These are phyloP conservation scores for Nomada hirtipes DNA, from an alignment of 2,888 invertebrate genomes.

Conservation along the genomic window DNA sequence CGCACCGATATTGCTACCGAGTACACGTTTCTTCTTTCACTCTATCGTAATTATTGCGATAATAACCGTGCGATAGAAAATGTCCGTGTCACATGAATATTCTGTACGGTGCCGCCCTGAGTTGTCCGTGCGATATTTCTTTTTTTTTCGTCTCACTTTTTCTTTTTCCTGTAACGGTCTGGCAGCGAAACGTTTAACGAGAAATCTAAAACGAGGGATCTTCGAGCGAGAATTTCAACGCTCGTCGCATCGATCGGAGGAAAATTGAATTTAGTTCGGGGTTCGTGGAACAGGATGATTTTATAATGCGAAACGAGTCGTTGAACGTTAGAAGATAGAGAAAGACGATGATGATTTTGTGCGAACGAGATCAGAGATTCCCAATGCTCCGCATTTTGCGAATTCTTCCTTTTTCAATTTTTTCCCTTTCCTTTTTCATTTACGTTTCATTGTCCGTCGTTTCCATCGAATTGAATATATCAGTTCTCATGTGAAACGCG, in stretches of 20 bases:
- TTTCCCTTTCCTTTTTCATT: not conserved
- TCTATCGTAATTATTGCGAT: conserved; percentile 70
- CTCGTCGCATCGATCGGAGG: not conserved
- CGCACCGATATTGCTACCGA: conserved; percentile 71
- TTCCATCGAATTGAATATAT: conserved; percentile 38
- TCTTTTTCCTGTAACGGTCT: not conserved
- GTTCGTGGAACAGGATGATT: not conserved
- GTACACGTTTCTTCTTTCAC: conserved; percentile 41
- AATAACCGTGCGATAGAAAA: conserved; percentile 52
- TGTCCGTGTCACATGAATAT: conserved; percentile 49
- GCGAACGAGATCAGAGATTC: conserved; percentile 36
- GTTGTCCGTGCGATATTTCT: not conserved
- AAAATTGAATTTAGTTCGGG: not conserved
- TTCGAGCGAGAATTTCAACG: not conserved
- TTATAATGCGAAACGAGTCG: conserved; percentile 2
- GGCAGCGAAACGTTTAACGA: not conserved
- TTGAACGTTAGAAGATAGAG: conserved; percentile 4
- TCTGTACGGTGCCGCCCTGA: conserved; percentile 2
- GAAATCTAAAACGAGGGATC: conserved; percentile 10
- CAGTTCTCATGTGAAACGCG: conserved; percentile 60
- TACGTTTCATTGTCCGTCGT: conserved; percentile 13
- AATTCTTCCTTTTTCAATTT: not conserved
- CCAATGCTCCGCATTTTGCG: not conserved
- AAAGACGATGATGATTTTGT: conserved; percentile 22
- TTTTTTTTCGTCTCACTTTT: not conserved